phyloP scores from a whole-genome alignment of 2,113 vertebrate genomes.

The Pollimyrus isidori region DNA sequence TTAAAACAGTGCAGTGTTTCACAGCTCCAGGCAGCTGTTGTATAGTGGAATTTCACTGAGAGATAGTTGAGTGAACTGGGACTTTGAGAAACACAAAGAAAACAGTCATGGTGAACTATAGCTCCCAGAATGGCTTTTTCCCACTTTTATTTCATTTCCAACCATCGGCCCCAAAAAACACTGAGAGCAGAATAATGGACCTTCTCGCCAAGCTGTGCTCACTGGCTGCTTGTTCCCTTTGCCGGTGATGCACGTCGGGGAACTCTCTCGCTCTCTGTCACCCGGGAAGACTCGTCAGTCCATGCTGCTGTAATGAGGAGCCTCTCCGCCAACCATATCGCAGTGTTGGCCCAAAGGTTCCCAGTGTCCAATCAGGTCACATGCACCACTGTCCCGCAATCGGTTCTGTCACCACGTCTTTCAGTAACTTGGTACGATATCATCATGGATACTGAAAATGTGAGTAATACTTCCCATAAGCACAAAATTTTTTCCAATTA shows the following conservation, averaged over 20 bases:
- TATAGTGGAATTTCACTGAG: background rate
- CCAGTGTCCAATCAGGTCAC: background rate
- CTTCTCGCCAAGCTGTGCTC: background rate
- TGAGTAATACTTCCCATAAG: background rate
- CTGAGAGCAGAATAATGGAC: slow-evolving; percentile 6
- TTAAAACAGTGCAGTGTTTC: background rate
- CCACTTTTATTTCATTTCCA: slow-evolving; percentile 9
- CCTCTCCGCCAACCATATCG: background rate
- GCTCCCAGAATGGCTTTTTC: slow-evolving; percentile 12
- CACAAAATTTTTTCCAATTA: background rate
- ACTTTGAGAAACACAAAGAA: background rate
- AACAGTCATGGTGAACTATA: background rate
- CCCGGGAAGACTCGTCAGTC: background rate
- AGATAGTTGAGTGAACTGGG: background rate
- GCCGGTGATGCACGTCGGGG: slow-evolving; percentile 7
- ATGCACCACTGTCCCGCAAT: background rate
- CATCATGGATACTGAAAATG: background rate
- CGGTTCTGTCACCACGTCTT: background rate
- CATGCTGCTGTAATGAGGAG: background rate
- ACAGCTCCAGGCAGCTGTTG: background rate
- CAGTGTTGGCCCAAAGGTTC: background rate
- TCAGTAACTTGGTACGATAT: background rate
- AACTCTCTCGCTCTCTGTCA: slow-evolving; percentile 1
- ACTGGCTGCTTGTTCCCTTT: slow-evolving; percentile 13
- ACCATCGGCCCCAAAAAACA: background rate